These are phyloP conservation scores for Tenebrio molitor DNA, from an alignment of 1,140 invertebrate species.

Conservation along the genomic window DNA sequence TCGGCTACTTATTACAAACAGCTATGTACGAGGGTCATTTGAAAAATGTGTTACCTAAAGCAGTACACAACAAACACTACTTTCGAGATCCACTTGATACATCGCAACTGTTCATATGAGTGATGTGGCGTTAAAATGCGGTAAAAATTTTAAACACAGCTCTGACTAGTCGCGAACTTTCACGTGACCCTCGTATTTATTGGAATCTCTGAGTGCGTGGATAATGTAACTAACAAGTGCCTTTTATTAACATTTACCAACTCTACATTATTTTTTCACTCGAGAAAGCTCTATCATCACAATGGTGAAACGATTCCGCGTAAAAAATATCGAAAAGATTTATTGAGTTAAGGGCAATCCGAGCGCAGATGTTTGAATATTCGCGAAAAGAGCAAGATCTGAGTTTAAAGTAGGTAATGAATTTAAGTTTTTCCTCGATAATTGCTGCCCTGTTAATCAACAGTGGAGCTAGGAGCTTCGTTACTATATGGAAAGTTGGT, in stretches of 20 bases:
- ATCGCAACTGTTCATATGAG: no score
- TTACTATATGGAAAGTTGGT: conserved; percentile 30
- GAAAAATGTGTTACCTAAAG: no score
- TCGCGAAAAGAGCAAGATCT: background rate
- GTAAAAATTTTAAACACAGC: no score
- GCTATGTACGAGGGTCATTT: no score
- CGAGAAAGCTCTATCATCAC: background rate
- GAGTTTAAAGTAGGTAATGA: background rate
- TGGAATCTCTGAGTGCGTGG: background rate
- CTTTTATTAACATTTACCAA: conserved; percentile 28
- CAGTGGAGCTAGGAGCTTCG: conserved; percentile 2
- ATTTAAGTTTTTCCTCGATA: conserved; percentile 22
- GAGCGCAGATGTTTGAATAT: background rate
- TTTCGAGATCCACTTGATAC: no score
- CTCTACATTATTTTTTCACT: background rate
- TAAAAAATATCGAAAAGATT: background rate
- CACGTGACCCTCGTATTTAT: no score
- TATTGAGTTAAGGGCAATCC: no score
- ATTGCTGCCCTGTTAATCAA: conserved; percentile 22
- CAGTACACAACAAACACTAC: no score
- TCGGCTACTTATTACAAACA: no score
- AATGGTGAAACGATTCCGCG: background rate
- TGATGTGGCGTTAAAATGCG: no score
- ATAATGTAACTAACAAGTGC: background rate
- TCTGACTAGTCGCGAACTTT: no score